Percentiles rank a stretch among this genome's conserved stretches.
Conservation (phyloP, 2,113 vertebrate species). For the Perca schrenkii region DNA sequence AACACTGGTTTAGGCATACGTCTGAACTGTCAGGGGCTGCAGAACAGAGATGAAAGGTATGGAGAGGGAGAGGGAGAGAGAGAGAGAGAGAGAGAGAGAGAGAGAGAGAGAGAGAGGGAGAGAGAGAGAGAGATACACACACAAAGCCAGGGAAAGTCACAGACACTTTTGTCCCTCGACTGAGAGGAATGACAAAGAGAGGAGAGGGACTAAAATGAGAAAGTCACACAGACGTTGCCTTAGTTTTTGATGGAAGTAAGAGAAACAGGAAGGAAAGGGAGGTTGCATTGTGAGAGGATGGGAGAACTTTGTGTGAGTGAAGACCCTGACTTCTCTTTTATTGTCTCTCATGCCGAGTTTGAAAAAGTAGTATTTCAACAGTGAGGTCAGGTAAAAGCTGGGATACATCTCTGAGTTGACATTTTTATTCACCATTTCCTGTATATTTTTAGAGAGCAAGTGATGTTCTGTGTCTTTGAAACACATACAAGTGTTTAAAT, state of each 20-base stretch:
- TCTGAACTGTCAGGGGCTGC: slow-evolving; percentile 17
- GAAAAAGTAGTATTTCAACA: slow-evolving; percentile 43
- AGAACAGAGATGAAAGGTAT: slow-evolving; percentile 51
- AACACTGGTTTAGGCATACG: slow-evolving; percentile 35
- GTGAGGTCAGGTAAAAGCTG: slow-evolving; percentile 48
- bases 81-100: slow-evolving; percentile 50
- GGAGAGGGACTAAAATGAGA: slow-evolving; percentile 46
- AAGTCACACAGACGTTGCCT: slow-evolving; percentile 48
- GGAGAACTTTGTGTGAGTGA: slow-evolving; percentile 41
- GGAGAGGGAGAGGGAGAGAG: slow-evolving; percentile 50
- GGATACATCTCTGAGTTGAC: slow-evolving; percentile 38
- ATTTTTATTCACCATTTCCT: slow-evolving; percentile 37
- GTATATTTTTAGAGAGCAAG: slow-evolving; percentile 54
- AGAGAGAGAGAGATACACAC: slow-evolving; percentile 23
- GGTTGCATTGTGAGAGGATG: slow-evolving; percentile 26
- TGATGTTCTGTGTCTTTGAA: slow-evolving; percentile 41
- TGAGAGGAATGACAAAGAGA: slow-evolving; percentile 56
- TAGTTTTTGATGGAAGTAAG: slow-evolving; percentile 43
- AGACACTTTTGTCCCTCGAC: slow-evolving; percentile 52
- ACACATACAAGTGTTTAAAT: slow-evolving; percentile 20
- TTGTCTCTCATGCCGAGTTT: slow-evolving; percentile 56
- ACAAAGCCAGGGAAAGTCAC: slow-evolving; percentile 54
- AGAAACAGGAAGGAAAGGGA: background rate
- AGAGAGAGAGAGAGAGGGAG: slow-evolving; percentile 34
- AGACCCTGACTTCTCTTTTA: slow-evolving; percentile 48